Conservation (phyloP, 2,888 invertebrate genomes). For the Lysandra bellargus region DNA sequence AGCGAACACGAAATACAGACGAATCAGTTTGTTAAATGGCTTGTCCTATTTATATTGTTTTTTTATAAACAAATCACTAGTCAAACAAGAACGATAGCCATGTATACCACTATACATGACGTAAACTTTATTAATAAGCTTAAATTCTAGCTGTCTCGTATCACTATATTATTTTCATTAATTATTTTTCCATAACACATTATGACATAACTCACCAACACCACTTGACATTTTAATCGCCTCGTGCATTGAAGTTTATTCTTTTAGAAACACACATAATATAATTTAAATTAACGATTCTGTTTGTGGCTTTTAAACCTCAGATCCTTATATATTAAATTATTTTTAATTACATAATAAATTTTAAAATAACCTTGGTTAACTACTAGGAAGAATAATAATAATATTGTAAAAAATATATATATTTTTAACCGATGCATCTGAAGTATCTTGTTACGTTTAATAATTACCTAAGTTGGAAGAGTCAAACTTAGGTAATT, state of each 20-base stretch:
- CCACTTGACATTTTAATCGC: neutral
- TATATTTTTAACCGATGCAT: neutral
- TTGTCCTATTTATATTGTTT: conserved; percentile 44
- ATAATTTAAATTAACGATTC: neutral
- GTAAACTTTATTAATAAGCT: conserved; percentile 46
- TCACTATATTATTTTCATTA: conserved; percentile 8
- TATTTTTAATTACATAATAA: conserved; percentile 3
- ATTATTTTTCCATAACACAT: conserved; percentile 6
- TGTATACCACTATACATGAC: conserved; percentile 42
- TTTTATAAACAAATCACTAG: conserved; percentile 58
- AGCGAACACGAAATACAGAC: conserved; percentile 59
- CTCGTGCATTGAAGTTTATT: neutral
- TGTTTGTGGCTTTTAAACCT: neutral
- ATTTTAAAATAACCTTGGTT: neutral
- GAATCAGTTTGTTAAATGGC: conserved; percentile 51
- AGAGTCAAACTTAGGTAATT: no score
- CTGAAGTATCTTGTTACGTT: neutral
- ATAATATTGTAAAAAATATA: neutral
- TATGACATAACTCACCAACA: neutral
- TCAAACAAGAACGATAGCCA: conserved; percentile 58
- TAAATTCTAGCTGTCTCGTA: conserved; percentile 38
- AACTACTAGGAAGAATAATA: neutral
- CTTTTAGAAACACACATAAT: neutral
- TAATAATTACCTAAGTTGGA: no score
- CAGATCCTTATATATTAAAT: neutral